These are phyloP conservation scores for Caranx ignobilis DNA, from an alignment of 2,113 vertebrate genomes.

Conservation along the genomic window DNA sequence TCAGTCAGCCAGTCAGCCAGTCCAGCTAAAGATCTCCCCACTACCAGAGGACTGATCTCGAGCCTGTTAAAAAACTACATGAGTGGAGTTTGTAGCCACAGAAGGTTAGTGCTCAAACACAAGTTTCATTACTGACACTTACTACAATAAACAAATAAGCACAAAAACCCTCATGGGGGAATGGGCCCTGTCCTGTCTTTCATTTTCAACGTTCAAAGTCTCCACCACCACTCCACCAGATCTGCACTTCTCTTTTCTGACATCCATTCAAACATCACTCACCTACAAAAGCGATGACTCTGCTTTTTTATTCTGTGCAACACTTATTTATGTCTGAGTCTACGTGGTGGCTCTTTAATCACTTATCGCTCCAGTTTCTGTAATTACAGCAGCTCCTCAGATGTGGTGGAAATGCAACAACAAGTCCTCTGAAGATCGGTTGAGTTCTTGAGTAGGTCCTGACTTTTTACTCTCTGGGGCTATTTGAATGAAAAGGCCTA, in stretches of 20 bases:
- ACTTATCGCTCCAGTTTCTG: not conserved
- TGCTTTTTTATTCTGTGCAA: not conserved
- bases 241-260: not conserved
- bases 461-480: constrained; percentile 11
- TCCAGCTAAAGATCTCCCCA: not conserved
- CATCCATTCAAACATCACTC: not conserved
- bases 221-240: not conserved
- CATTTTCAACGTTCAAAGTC: not conserved
- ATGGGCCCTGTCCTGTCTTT: not conserved
- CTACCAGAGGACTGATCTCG: not conserved
- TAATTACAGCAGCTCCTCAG: not conserved
- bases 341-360: not conserved
- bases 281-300: not conserved
- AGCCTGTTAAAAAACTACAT: not conserved
- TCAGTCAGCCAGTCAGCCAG: too few species aligned
- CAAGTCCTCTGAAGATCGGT: not conserved
- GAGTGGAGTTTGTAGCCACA: constrained; percentile 13
- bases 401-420: constrained; percentile 2
- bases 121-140: not conserved
- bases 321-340: not conserved
- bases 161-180: not conserved
- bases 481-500: constrained; percentile 23
- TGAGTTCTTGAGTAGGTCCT: constrained; percentile 1
- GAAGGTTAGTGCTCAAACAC: constrained; percentile 9
- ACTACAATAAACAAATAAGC: not conserved